Percentiles rank a stretch among this genome's conserved stretches.
Evolutionary conservation across 1,140 invertebrate species (phyloP).

Genomic region (Drosophila punjabiensis): DNA sequence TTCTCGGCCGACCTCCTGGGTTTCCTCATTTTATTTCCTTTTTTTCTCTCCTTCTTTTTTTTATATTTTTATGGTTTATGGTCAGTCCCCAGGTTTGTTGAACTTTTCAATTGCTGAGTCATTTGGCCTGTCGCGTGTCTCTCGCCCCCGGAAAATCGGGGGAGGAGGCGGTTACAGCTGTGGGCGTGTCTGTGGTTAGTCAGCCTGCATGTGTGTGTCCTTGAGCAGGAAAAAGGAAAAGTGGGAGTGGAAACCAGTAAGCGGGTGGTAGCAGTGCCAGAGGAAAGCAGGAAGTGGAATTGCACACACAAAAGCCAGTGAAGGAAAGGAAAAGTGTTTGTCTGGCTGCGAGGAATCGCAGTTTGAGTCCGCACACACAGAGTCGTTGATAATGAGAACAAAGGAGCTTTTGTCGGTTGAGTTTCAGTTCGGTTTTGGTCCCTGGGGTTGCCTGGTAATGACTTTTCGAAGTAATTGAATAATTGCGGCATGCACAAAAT

Average conservation of each 20-base stretch:
- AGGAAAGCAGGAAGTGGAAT: slow-evolving; percentile 22
- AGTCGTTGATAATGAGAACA: slow-evolving; percentile 46
- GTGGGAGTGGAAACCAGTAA: neutral
- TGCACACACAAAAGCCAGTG: slow-evolving; percentile 24
- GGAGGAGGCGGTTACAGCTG: slow-evolving; percentile 31
- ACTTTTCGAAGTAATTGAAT: slow-evolving; percentile 43
- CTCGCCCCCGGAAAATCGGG: slow-evolving; percentile 36
- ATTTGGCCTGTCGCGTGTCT: slow-evolving; percentile 47
- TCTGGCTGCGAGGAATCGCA: slow-evolving; percentile 39
- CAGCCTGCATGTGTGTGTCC: slow-evolving; percentile 43
- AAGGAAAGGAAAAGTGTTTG: slow-evolving; percentile 54
- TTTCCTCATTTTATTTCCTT: neutral
- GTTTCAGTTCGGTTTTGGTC: slow-evolving; percentile 20
- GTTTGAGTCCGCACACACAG: slow-evolving; percentile 10
- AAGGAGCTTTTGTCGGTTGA: slow-evolving; percentile 40
- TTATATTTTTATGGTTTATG: slow-evolving; percentile 59
- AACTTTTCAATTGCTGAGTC: slow-evolving; percentile 73
- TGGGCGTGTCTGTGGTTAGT: slow-evolving; percentile 52
- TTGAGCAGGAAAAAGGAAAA: slow-evolving; percentile 25
- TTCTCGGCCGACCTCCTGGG: slow-evolving; percentile 21
- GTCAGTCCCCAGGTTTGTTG: slow-evolving; percentile 63
- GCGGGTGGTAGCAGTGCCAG: neutral
- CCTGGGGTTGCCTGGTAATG: slow-evolving; percentile 29
- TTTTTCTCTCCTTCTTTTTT: slow-evolving; percentile 1
- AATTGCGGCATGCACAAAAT: slow-evolving; percentile 32